Evolutionary conservation across 2,113 vertebrate genomes (phyloP).

Genomic region (Podilymbus podiceps): DNA sequence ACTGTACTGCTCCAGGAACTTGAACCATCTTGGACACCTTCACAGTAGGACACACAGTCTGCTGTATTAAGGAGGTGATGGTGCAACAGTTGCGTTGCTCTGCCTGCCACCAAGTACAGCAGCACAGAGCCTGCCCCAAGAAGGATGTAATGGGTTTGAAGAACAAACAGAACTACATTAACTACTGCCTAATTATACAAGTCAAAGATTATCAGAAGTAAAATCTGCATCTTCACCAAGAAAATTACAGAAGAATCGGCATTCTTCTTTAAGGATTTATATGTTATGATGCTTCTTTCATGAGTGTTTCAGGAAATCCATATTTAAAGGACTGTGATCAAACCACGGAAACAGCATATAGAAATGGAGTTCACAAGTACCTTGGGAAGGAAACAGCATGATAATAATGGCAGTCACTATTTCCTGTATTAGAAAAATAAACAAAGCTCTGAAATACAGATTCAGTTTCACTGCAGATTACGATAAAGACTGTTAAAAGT

Average conservation of each 20-base stretch:
- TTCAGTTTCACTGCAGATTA: slow-evolving; percentile 16
- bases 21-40: neutral
- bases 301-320: slow-evolving; percentile 61
- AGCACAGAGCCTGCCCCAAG: neutral
- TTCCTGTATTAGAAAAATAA: slow-evolving; percentile 71
- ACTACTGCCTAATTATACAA: neutral
- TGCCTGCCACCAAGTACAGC: neutral
- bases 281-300: slow-evolving; percentile 18
- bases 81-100: neutral
- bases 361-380: slow-evolving; percentile 41
- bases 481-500: slow-evolving; percentile 29
- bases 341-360: slow-evolving; percentile 17
- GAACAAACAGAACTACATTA: neutral
- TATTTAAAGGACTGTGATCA: slow-evolving; percentile 26
- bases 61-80: neutral
- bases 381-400: slow-evolving; percentile 63
- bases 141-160: neutral
- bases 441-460: slow-evolving; percentile 29
- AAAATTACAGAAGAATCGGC: neutral
- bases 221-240: neutral
- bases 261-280: neutral
- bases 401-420: slow-evolving; percentile 63
- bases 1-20: neutral
- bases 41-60: neutral
- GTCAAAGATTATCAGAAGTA: neutral